Conservation (phyloP, 2,797 vertebrate genomes). For the Podarcis lilfordi region DNA sequence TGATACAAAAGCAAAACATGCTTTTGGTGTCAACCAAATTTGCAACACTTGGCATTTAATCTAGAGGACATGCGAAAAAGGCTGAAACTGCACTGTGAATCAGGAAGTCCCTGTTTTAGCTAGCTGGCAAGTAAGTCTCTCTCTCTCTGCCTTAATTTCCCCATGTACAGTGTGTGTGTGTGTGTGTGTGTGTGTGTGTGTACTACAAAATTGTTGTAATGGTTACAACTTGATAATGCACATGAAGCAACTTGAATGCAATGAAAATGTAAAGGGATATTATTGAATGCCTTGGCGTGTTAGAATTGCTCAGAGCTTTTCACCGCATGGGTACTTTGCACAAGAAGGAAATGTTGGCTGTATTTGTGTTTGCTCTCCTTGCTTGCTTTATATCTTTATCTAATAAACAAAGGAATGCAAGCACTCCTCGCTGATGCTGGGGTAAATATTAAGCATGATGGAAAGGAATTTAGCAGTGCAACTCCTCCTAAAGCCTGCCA, state of each 20-base stretch:
- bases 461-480: slow-evolving; percentile 50
- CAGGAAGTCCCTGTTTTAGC: background rate
- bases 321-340: slow-evolving; percentile 17
- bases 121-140: background rate
- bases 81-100: background rate
- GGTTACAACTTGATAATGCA: background rate
- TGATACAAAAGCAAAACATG: background rate
- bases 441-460: background rate
- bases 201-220: background rate
- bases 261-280: background rate
- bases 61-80: background rate
- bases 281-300: background rate
- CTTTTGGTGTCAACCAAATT: fast-evolving
- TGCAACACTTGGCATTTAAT: background rate
- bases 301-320: slow-evolving; percentile 27
- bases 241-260: background rate
- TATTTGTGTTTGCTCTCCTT: slow-evolving; percentile 59
- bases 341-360: slow-evolving; percentile 30
- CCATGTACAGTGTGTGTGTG: no score
- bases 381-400: slow-evolving; percentile 62
- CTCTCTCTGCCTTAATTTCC: background rate
- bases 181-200: no score
- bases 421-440: slow-evolving; percentile 36
- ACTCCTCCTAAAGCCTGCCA: slow-evolving; percentile 4
- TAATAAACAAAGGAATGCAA: slow-evolving; percentile 68